Conservation (phyloP, 2,888 invertebrate species). For the Quadroppia sp. region DNA sequence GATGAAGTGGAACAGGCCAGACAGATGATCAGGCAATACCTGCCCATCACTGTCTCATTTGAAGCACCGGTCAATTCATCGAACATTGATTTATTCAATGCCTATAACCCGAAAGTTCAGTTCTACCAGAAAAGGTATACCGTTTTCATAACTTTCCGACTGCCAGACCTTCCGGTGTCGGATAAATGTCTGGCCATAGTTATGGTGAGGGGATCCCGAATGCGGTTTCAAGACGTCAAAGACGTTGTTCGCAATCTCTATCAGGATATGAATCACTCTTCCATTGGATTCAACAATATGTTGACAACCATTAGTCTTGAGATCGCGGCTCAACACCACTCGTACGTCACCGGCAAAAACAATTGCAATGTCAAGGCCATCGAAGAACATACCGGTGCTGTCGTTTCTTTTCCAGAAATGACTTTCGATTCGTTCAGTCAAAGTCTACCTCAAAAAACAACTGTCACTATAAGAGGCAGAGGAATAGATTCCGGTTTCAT, state of each 20-base stretch:
- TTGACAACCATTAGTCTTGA: slow-evolving; percentile 87
- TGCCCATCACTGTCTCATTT: slow-evolving; percentile 71
- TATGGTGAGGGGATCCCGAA: slow-evolving; percentile 45
- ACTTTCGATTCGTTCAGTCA: background rate
- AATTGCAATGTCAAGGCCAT: slow-evolving; percentile 73
- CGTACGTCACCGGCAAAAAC: slow-evolving; percentile 76
- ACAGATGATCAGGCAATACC: slow-evolving; percentile 77
- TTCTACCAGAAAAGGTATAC: slow-evolving; percentile 11
- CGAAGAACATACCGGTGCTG: slow-evolving; percentile 78
- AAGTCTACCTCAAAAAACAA: background rate
- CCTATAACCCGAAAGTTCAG: slow-evolving; percentile 18
- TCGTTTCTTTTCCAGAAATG: slow-evolving; percentile 81
- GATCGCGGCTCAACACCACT: slow-evolving; percentile 90
- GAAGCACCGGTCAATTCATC: background rate
- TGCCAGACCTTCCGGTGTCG: background rate
- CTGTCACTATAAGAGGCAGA: slow-evolving; percentile 77
- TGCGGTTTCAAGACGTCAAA: slow-evolving; percentile 43
- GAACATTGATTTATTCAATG: slow-evolving; percentile 27
- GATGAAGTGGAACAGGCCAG: slow-evolving; percentile 79
- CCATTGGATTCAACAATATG: slow-evolving; percentile 54
- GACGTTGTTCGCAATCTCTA: slow-evolving; percentile 45
- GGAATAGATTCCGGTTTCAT: slow-evolving; percentile 55
- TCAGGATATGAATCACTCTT: slow-evolving; percentile 45
- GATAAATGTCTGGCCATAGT: slow-evolving; percentile 41
- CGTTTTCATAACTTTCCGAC: background rate